Base-by-base conservation (phyloP, 2,797 vertebrate species). In the Neosalanx taihuensis region DNA sequence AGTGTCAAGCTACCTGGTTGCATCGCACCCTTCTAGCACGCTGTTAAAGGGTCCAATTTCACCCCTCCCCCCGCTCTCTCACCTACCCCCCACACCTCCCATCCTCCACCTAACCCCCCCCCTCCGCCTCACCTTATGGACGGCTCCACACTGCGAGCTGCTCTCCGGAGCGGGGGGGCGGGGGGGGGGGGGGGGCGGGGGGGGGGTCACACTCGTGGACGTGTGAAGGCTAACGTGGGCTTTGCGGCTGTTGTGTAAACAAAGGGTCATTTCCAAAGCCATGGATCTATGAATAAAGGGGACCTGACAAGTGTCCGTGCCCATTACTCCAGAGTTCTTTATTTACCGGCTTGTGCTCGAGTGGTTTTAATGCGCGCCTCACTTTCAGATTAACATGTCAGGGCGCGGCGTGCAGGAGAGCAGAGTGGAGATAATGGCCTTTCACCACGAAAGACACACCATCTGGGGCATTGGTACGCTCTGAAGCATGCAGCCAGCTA, bases 261-360 rank as follows among this genome's bases (percentile, higher is more conserved):
- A 78, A 85, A 33, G 84, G 87, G 87, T 90, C 84, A 84, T 86
- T 87, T 86, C 33, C 84, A 81, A 84, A 80, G 64, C 61, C 72
- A 65, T 31, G 23, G 76, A 74, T 61, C 65, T 68, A 13, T 92
- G 89, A 92, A 86, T 72, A 75, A 85, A 89, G 77, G 80, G 79
- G 76, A 88, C 78, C 85, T 92, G 92, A 93, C 90, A 91, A 90
- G 89, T 89, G 90, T 91, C 90, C 82, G 83, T 58, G 83, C 79
- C 86, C 88, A 92, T 93, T 93, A 91, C 71, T 64, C 79, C 30
- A 71, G 7, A 85, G 86, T 89, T 89, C 87, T 76, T 78, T 74
- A 17, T 80, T 81, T 85, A 72, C 75, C 64, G 73, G 79, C 84
- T 84, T 67, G 78, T 81, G 88, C 88, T 86, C 78, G 80, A 81